These are phyloP conservation scores for Autographa pulchrina DNA, from an alignment of 2,888 invertebrate species.

Conservation along the genomic window DNA sequence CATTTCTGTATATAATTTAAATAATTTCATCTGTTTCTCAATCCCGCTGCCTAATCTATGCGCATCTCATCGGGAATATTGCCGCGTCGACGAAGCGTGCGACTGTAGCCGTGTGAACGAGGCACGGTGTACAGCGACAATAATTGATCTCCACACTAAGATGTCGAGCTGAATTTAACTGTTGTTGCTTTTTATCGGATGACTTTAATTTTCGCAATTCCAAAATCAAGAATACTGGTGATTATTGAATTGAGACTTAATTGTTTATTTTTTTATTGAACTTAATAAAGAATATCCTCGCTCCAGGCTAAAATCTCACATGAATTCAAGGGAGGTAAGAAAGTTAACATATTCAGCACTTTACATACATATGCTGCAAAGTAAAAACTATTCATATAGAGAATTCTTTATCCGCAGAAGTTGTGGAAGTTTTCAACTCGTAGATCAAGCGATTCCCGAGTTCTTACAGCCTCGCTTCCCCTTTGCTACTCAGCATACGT, in stretches of 20 bases:
- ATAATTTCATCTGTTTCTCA: neutral
- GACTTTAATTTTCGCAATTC: no score
- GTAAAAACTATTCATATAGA: conserved; percentile 8
- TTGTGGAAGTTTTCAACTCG: neutral
- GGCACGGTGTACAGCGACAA: conserved; percentile 23
- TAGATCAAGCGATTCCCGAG: neutral
- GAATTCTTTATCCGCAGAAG: conserved; percentile 1
- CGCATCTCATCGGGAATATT: conserved; percentile 15
- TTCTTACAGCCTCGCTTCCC: neutral
- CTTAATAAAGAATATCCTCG: no score
- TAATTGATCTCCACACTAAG: conserved; percentile 37
- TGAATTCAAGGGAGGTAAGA: neutral
- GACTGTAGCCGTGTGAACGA: conserved; percentile 3
- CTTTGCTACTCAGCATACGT: neutral
- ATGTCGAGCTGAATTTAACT: no score
- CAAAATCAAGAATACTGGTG: no score
- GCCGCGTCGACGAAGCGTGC: conserved; percentile 19
- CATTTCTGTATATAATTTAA: neutral
- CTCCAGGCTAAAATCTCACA: no score
- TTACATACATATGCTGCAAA: neutral
- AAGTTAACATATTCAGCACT: neutral
- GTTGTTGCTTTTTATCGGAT: conserved; percentile 13
- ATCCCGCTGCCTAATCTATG: conserved; percentile 24
- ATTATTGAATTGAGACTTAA: no score
- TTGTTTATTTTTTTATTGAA: no score